phyloP scores from a whole-genome alignment of 2,113 vertebrate species.

The Tupaia tana region DNA sequence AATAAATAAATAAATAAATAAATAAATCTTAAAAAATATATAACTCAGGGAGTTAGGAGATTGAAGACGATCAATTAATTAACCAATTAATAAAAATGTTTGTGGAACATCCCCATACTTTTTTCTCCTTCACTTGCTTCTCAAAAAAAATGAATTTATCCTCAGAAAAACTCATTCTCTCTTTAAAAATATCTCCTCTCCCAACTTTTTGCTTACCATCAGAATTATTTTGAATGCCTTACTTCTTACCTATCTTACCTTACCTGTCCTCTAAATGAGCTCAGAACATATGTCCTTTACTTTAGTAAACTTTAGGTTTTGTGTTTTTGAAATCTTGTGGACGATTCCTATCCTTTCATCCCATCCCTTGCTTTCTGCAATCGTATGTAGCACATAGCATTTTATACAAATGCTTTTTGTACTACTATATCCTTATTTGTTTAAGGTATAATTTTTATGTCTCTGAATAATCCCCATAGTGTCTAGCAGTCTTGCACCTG shows the following conservation, averaged over 20 bases:
- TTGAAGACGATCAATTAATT: too few relatives aligned
- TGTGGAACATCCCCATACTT: too few relatives aligned
- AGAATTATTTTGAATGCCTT: too few relatives aligned
- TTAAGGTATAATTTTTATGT: neutral
- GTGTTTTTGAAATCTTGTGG: neutral
- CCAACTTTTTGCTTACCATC: neutral
- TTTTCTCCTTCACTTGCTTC: neutral
- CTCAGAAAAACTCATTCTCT: neutral
- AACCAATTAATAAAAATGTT: too few relatives aligned
- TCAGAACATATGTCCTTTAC: neutral
- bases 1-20: too few relatives aligned
- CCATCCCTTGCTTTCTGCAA: neutral
- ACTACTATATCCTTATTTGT: neutral
- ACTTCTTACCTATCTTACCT: too few relatives aligned
- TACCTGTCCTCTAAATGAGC: neutral
- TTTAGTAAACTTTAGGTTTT: neutral
- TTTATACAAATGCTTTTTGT: neutral
- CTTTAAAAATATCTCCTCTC: neutral
- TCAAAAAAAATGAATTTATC: neutral
- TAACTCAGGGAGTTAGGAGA: too few relatives aligned
- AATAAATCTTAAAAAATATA: too few relatives aligned
- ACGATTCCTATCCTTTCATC: neutral
- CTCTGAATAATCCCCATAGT: neutral
- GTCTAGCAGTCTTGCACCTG: neutral
- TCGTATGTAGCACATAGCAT: neutral